Evolutionary conservation across 2,113 vertebrate species (phyloP).

Genomic region (Myanophis thanlyinensis): DNA sequence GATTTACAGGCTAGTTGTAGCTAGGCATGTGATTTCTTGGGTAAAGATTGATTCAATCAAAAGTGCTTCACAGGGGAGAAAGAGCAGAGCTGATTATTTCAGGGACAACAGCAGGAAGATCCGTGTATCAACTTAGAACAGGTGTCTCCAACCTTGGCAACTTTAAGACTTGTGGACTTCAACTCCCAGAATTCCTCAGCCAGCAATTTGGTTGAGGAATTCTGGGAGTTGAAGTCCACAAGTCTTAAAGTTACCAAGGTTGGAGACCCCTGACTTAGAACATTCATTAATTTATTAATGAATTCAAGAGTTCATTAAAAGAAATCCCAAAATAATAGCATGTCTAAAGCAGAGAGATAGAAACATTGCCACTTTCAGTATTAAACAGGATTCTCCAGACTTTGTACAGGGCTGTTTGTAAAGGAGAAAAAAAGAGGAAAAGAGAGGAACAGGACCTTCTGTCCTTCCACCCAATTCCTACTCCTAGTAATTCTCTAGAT

Average conservation of each 20-base stretch:
- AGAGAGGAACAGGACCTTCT: not conserved
- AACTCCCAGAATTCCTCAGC: no score
- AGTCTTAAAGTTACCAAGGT: no score
- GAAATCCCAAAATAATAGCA: not conserved
- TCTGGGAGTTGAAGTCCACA: no score
- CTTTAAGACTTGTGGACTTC: no score
- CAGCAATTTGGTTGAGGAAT: no score
- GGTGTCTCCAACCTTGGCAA: no score
- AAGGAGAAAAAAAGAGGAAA: not conserved
- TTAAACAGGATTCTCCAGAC: not conserved
- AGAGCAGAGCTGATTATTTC: not conserved
- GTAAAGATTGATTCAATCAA: not conserved
- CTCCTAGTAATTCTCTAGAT: not conserved
- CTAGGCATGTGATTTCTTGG: not conserved
- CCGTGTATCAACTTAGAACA: not conserved
- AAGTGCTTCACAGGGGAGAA: not conserved
- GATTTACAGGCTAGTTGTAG: not conserved
- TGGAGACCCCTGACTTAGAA: no score
- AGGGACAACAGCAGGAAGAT: not conserved
- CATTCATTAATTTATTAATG: not conserved
- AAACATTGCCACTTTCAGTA: not conserved
- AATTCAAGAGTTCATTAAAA: not conserved
- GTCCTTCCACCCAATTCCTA: not conserved
- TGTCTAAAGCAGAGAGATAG: not conserved
- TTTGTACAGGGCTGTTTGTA: not conserved